A percentile compares a stretch with the other conserved stretches of the same genome.
Conservation (phyloP, 2,888 invertebrate genomes). For the Melinaea marsaeus region DNA sequence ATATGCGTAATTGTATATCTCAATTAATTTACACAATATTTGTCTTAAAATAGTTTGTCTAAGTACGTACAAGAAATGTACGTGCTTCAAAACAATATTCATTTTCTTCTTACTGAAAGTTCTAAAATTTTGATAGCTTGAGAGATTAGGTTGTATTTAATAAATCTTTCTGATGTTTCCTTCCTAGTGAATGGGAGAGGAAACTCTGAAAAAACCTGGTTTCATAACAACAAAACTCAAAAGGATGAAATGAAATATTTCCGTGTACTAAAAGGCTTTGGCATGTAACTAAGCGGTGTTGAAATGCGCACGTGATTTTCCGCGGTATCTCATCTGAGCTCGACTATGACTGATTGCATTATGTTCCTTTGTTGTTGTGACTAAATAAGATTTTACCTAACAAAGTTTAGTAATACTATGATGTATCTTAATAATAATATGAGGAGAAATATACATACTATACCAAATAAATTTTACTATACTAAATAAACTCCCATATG, state of each 20-base stretch:
- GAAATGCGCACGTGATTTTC: no score
- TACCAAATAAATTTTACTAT: no score
- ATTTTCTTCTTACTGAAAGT: slow-evolving; percentile 29
- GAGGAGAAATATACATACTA: no score
- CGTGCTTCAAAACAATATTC: slow-evolving; percentile 29
- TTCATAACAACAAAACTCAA: slow-evolving; percentile 50
- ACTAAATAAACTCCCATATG: no score
- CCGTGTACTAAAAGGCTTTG: slow-evolving; percentile 34
- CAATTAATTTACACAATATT: no score
- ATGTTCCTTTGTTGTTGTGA: slow-evolving; percentile 23
- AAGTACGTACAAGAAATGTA: no score
- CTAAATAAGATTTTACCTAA: no score
- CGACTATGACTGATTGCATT: not conserved
- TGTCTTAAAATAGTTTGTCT: no score
- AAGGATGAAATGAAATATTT: slow-evolving; percentile 53
- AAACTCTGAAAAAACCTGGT: slow-evolving; percentile 47
- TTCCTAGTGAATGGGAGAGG: slow-evolving; percentile 35
- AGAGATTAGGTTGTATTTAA: slow-evolving; percentile 49
- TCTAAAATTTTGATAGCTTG: slow-evolving; percentile 30
- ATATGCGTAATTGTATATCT: no score
- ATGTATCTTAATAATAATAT: no score
- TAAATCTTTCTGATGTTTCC: slow-evolving; percentile 58
- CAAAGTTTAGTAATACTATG: no score
- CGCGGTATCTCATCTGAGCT: slow-evolving; percentile 20
- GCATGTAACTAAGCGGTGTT: no score